Evolutionary conservation across 2,797 vertebrate species (phyloP), one percentile per base, ranked within the genome.

Genomic region (Trichosurus vulpecula): DNA sequence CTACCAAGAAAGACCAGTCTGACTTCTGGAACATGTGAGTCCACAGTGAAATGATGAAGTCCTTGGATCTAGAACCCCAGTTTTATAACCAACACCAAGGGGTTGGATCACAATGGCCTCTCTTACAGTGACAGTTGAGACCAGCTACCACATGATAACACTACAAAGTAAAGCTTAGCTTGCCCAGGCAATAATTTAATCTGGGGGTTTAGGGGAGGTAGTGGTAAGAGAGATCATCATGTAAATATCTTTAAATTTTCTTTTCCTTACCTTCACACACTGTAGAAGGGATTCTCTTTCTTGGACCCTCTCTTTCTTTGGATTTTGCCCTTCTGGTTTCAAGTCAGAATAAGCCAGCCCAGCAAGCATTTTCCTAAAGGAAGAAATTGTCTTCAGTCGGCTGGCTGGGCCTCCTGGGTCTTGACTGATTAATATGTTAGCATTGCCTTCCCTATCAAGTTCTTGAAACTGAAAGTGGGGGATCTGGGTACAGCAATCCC

Each of bases 191-290:
- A 41, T 9, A 47, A 81, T 22, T 25, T 81, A 22, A 41, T 41
- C 25, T 81, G n/a, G n/a, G 31, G 3, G 19, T 0, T 25, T 30
- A 29, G 10, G 8, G 57, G 3, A 19, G 19, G 29, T 3, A 3
- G 66, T 22, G 19, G 41, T 29, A 57, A 25, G 22, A 57, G 52
- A 53, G 14, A 31, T 41, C 25, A 52, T 5, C 1, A 19, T 0
- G 4, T 52, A 66, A 91, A 93, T 53, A 27, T 16, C 93, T 61
- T 11, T 9, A 52, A 25, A 27, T 0, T 3, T 0, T 0, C 29
- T 0, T 52, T 61, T 52, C 52, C 95, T 96, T 99, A 99, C 99
- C 99, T 99, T 98, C 93, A 99, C 97, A 94, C 99, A 99, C 41
- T 99, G 99, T 90, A 99, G 97, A 87, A 99, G 99, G 10, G 99